These are phyloP conservation scores for Mythimna loreyi DNA, from an alignment of 2,888 invertebrate genomes.

Conservation along the genomic window DNA sequence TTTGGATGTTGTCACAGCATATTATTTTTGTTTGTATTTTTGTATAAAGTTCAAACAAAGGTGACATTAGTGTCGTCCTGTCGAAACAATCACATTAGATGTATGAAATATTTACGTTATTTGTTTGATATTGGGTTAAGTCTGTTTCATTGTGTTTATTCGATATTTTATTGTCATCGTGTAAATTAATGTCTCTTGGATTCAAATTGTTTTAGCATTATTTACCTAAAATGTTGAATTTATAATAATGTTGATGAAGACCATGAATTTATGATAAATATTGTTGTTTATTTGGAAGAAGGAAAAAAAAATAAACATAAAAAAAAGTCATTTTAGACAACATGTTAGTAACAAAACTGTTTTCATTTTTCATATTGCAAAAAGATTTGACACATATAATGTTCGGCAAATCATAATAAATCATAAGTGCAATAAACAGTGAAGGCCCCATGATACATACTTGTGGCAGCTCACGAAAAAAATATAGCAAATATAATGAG, in stretches of 20 bases:
- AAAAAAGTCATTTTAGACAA: no score
- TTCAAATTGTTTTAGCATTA: no score
- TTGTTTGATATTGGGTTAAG: constrained; percentile 4
- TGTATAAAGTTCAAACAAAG: constrained; percentile 41
- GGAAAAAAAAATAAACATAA: no score
- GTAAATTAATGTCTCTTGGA: not conserved
- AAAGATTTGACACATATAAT: not conserved
- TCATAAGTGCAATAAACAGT: not conserved
- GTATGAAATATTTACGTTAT: constrained; percentile 19
- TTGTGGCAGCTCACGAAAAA: constrained; percentile 23
- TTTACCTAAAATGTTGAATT: no score
- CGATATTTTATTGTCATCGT: not conserved
- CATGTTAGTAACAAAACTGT: no score
- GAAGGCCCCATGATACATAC: constrained; percentile 19
- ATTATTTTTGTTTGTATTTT: constrained; percentile 43
- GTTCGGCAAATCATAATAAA: not conserved
- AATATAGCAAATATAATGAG: constrained; percentile 16
- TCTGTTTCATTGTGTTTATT: constrained; percentile 5
- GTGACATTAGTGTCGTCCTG: constrained; percentile 41
- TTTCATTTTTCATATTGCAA: not conserved
- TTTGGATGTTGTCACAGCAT: constrained; percentile 1
- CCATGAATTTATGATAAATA: no score
- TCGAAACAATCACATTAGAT: constrained; percentile 21
- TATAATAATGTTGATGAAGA: no score
- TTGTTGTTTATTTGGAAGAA: no score